Conservation (phyloP, 1,140 invertebrate species). For the Drosophila parabipectinata region DNA sequence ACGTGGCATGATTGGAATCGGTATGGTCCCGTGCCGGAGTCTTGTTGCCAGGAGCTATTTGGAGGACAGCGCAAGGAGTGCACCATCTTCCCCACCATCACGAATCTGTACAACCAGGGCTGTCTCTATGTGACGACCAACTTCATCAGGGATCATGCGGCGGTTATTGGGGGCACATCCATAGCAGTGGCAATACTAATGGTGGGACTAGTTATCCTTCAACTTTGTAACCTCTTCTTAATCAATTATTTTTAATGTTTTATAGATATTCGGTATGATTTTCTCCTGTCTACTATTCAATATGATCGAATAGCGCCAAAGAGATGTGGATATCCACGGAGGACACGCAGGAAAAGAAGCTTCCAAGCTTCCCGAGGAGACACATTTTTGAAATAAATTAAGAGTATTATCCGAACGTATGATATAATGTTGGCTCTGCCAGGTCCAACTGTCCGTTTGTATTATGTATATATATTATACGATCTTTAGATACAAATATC, state of each 20-base stretch:
- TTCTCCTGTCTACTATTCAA: constrained; percentile 90
- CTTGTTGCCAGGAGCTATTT: constrained; percentile 91
- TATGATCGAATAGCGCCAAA: constrained; percentile 87
- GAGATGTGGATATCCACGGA: constrained; percentile 14
- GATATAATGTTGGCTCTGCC: constrained; percentile 26
- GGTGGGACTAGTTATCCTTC: constrained; percentile 64
- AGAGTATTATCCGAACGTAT: constrained; percentile 68
- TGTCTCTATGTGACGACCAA: constrained; percentile 89
- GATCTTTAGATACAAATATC: constrained; percentile 20
- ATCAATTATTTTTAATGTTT: constrained; percentile 4
- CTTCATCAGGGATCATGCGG: constrained; percentile 91
- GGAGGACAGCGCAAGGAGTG: constrained; percentile 88
- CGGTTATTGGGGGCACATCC: constrained; percentile 91
- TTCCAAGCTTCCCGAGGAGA: constrained; percentile 36
- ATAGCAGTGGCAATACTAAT: constrained; percentile 92
- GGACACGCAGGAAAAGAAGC: constrained; percentile 11
- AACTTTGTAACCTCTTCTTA: background rate
- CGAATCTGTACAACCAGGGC: constrained; percentile 89
- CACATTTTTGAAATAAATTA: constrained; percentile 51
- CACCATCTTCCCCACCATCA: constrained; percentile 86
- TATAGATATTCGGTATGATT: constrained; percentile 87
- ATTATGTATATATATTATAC: constrained; percentile 39
- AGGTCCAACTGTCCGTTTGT: constrained; percentile 36
- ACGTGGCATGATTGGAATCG: constrained; percentile 91
- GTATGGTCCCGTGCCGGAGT: constrained; percentile 89